These are phyloP conservation scores for Atlantisia rogersi DNA, from an alignment of 2,113 vertebrate species.

Conservation along the genomic window DNA sequence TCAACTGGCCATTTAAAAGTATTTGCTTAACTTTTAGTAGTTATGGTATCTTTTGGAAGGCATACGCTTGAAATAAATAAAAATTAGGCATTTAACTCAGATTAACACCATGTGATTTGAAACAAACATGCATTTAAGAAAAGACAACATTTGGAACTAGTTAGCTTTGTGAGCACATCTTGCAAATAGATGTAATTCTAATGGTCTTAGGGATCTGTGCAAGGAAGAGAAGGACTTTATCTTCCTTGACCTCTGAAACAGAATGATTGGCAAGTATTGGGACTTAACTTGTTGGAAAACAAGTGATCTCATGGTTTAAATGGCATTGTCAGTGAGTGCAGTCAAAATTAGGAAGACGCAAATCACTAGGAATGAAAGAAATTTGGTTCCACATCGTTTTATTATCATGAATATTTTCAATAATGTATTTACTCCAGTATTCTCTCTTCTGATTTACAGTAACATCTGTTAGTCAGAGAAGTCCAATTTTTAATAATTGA, in stretches of 20 bases:
- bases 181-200: constrained; percentile 56
- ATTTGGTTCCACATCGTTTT: constrained; percentile 4
- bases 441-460: background rate
- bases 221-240: constrained; percentile 50
- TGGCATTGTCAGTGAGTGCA: constrained; percentile 53
- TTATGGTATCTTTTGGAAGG: constrained; percentile 48
- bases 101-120: constrained; percentile 74
- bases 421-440: background rate
- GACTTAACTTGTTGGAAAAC: constrained; percentile 69
- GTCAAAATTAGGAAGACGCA: constrained; percentile 57
- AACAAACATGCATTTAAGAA: constrained; percentile 68
- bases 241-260: constrained; percentile 42
- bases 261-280: constrained; percentile 59
- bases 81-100: constrained; percentile 48
- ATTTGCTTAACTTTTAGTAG: constrained; percentile 36
- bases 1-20: background rate
- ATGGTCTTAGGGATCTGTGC: constrained; percentile 46
- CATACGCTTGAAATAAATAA: constrained; percentile 62
- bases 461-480: constrained; percentile 50
- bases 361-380: constrained; percentile 58
- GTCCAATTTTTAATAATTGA: constrained; percentile 20
- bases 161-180: constrained; percentile 62
- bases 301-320: constrained; percentile 73
- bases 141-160: constrained; percentile 75
- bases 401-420: constrained; percentile 31